Percentiles rank a stretch among this genome's conserved stretches.
Evolutionary conservation across 1,140 invertebrate species (phyloP).

Genomic region (Oscheius sp.): DNA sequence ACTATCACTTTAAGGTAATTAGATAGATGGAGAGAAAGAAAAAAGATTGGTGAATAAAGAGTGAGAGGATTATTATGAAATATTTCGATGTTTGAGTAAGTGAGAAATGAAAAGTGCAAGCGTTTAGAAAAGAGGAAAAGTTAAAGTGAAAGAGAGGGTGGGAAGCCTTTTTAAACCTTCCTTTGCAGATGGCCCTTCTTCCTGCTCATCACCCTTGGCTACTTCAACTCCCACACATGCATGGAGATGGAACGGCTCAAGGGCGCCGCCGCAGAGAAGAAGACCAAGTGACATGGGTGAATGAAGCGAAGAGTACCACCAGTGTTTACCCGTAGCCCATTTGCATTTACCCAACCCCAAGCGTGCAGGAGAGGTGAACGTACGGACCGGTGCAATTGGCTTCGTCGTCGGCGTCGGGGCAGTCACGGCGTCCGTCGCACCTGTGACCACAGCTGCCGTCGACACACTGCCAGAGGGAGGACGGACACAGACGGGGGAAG

Average conservation of each 20-base stretch:
- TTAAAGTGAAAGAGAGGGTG: no score
- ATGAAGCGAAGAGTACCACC: not conserved
- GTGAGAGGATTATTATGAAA: no score
- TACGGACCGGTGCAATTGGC: conserved; percentile 40
- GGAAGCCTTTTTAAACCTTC: no score
- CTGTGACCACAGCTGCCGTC: conserved; percentile 19
- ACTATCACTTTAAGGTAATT: conserved; percentile 53
- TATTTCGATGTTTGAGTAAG: no score
- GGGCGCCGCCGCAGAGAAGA: not conserved
- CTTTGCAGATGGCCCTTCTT: conserved; percentile 53
- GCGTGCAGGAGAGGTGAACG: no score
- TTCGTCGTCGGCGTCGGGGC: conserved; percentile 78
- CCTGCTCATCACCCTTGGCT: conserved; percentile 52
- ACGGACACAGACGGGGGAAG: conserved; percentile 4
- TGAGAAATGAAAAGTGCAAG: no score
- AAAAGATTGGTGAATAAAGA: no score
- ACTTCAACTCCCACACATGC: conserved; percentile 53
- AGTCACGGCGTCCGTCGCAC: conserved; percentile 75
- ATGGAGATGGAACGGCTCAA: conserved; percentile 42
- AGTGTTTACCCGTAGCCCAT: no score
- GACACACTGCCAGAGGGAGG: not conserved
- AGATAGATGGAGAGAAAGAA: no score
- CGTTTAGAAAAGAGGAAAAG: no score
- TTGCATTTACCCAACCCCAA: no score
- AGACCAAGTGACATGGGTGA: not conserved